Evolutionary conservation across 2,888 invertebrate species (phyloP).

Genomic region (Platyscelio sp.): DNA sequence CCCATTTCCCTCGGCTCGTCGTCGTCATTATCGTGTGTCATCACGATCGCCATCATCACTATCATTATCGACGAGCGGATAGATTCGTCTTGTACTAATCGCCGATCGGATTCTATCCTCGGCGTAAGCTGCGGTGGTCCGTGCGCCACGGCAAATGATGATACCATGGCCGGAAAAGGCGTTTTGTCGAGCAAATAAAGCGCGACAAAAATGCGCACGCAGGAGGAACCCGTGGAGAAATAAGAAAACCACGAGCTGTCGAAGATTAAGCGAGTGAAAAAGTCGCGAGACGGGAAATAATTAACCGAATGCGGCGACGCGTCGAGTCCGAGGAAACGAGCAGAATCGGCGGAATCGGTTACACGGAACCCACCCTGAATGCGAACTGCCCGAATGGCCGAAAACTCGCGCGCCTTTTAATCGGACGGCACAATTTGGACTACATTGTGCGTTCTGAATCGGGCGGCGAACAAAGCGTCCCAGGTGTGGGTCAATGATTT

Average conservation of each 20-base stretch:
- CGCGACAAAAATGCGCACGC: conserved; percentile 43
- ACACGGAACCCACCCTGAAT: no score
- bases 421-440: no score
- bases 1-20: no score
- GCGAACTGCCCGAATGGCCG: no score
- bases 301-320: no score
- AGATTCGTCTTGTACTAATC: conserved; percentile 68
- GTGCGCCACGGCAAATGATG: conserved; percentile 49
- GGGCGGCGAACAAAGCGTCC: conserved; percentile 1
- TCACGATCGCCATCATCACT: conserved; percentile 36
- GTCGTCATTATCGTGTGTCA: conserved; percentile 49
- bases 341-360: conserved; percentile 16
- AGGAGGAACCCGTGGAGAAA: conserved; percentile 52
- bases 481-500: conserved; percentile 71
- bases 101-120: conserved; percentile 53
- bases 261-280: conserved; percentile 32
- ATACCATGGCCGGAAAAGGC: conserved; percentile 62
- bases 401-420: conserved; percentile 23
- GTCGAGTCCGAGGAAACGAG: no score
- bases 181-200: conserved; percentile 66
- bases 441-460: conserved; percentile 39
- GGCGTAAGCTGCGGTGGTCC: conserved; percentile 47
- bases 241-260: conserved; percentile 54
- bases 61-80: conserved; percentile 63
- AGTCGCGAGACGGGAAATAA: conserved; percentile 13